A percentile compares a stretch with the other conserved stretches of the same genome.
Conservation (phyloP, 2,888 invertebrate species). For the Drosophila kuntzei region DNA sequence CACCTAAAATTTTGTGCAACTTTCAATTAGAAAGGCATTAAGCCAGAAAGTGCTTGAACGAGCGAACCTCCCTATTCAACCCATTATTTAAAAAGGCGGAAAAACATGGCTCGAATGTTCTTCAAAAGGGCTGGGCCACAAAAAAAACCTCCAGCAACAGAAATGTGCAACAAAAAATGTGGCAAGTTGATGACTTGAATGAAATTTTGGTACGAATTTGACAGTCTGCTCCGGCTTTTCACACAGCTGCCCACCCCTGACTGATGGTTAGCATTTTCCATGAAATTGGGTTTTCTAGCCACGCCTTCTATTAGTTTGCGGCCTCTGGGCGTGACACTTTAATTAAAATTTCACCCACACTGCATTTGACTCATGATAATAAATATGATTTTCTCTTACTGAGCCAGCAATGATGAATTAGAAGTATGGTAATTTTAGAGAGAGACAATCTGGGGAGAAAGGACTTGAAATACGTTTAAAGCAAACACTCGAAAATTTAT, state of each 20-base stretch:
- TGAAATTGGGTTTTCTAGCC: conserved; percentile 39
- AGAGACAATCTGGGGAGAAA: neutral
- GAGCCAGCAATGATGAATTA: conserved; percentile 1
- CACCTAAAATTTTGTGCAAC: conserved; percentile 65
- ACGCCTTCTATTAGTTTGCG: conserved; percentile 43
- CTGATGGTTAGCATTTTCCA: conserved; percentile 12
- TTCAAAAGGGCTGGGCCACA: conserved; percentile 56
- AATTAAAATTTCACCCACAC: conserved; percentile 63
- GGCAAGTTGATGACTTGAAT: conserved; percentile 57
- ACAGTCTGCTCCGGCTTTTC: conserved; percentile 33
- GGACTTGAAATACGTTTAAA: neutral
- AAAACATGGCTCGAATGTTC: conserved; percentile 24
- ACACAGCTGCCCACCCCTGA: neutral
- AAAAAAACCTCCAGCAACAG: conserved; percentile 33
- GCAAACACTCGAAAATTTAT: neutral
- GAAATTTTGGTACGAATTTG: conserved; percentile 48
- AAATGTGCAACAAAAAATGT: conserved; percentile 50
- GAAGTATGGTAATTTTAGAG: neutral
- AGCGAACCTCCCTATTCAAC: neutral
- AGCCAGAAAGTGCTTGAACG: conserved; percentile 75
- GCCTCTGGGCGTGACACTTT: conserved; percentile 70
- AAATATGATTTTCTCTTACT: conserved; percentile 51
- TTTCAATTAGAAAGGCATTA: conserved; percentile 81
- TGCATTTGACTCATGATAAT: conserved; percentile 60
- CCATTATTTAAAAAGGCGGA: neutral